Percentiles rank a stretch among this genome's conserved stretches.
Evolutionary conservation across 2,113 vertebrate genomes (phyloP).

Genomic region (Mixornis gularis): DNA sequence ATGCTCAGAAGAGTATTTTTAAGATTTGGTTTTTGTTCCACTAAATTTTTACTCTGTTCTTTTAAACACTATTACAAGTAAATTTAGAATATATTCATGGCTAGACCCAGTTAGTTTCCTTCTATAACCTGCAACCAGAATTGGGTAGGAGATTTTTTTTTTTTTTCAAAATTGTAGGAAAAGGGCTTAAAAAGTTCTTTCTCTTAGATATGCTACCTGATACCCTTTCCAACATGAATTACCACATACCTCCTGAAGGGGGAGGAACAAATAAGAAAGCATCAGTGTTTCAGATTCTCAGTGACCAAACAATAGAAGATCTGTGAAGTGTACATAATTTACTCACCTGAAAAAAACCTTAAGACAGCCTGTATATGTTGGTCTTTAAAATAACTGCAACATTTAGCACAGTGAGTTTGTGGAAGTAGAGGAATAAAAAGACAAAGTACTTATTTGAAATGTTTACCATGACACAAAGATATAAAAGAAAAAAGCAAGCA

Average conservation of each 20-base stretch:
- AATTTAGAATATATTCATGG: not conserved
- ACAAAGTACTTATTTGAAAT: not conserved
- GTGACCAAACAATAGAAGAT: not conserved
- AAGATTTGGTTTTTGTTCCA: not conserved
- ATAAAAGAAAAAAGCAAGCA: not conserved
- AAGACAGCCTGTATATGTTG: too few relatives aligned
- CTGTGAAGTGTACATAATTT: not conserved
- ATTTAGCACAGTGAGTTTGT: not conserved
- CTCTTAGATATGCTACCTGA: not conserved
- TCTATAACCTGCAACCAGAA: not conserved
- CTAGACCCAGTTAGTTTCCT: not conserved
- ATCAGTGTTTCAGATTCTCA: not conserved
- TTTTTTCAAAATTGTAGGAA: not conserved
- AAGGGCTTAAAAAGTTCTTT: not conserved
- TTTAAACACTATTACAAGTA: not conserved
- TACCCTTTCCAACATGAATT: not conserved
- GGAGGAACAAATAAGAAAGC: not conserved
- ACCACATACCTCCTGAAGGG: not conserved
- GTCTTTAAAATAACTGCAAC: not conserved
- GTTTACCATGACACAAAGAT: not conserved
- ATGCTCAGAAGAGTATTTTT: not conserved
- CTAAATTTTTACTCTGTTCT: not conserved
- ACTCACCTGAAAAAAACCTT: not conserved
- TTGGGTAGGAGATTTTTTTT: not conserved
- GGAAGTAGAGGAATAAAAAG: not conserved